These are phyloP conservation scores for Muscicapa striata DNA, from an alignment of 2,797 vertebrate genomes.

Conservation along the genomic window DNA sequence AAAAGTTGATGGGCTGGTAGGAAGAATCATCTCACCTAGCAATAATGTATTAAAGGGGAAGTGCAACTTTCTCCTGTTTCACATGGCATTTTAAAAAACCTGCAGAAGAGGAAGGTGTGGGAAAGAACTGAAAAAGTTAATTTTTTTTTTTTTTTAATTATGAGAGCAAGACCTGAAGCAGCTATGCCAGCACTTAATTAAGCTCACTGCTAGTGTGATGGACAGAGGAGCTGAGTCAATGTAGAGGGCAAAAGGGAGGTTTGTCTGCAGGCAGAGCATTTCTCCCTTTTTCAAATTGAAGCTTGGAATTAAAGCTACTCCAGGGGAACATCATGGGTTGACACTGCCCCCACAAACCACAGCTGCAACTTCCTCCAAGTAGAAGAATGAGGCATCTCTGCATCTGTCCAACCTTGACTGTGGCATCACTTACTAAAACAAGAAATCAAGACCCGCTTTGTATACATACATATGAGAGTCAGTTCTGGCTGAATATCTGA, in stretches of 20 bases:
- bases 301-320: not conserved
- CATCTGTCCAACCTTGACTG: not conserved
- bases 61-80: slow-evolving; percentile 34
- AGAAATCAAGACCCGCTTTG: not conserved
- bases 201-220: not conserved
- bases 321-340: not conserved
- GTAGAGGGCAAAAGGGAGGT: not conserved
- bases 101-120: not conserved
- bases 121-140: not conserved
- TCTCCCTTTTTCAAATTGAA: not conserved
- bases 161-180: not conserved
- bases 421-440: not conserved
- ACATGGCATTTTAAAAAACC: not conserved
- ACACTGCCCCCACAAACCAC: too few relatives aligned
- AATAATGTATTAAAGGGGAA: not conserved
- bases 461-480: not conserved
- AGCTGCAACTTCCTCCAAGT: not conserved
- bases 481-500: not conserved
- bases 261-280: not conserved
- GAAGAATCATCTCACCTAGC: not conserved
- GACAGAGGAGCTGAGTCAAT: not conserved
- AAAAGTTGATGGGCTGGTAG: not conserved
- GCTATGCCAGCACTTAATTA: not conserved
- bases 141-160: too few relatives aligned
- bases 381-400: not conserved